Conservation (phyloP, 2,113 vertebrate species). For the Nannobrachium achirus region DNA sequence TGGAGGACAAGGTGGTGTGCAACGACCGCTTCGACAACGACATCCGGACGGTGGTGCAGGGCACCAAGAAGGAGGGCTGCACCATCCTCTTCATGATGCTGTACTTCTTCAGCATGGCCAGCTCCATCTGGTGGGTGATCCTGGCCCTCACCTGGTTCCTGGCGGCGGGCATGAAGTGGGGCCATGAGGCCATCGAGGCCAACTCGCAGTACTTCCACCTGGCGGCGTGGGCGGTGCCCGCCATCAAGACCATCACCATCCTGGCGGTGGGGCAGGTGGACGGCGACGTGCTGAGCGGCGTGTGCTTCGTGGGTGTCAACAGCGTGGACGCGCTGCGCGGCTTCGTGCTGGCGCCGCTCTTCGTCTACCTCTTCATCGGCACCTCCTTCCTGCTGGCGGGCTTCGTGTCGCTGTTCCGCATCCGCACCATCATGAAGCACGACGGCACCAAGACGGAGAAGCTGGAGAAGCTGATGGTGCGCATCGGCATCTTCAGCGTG, state of each 20-base stretch:
- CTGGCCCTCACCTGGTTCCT: conserved; percentile 96
- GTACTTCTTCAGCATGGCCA: conserved; percentile 98
- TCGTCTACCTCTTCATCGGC: conserved; percentile 94
- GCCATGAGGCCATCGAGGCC: conserved; percentile 95
- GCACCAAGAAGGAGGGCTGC: conserved; percentile 95
- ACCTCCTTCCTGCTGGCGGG: conserved; percentile 94
- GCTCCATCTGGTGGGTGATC: conserved; percentile 98
- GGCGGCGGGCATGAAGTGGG: conserved; percentile 96
- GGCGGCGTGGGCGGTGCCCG: conserved; percentile 95
- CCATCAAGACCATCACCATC: conserved; percentile 95
- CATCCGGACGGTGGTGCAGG: conserved; percentile 90
- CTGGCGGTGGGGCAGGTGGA: conserved; percentile 95
- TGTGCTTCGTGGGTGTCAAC: conserved; percentile 95
- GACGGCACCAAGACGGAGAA: conserved; percentile 97
- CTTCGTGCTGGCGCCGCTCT: conserved; percentile 94
- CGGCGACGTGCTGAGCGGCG: conserved; percentile 90
- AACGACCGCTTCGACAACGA: conserved; percentile 92
- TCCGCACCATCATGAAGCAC: conserved; percentile 97
- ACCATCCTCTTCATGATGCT: conserved; percentile 99
- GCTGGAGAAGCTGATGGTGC: conserved; percentile 96
- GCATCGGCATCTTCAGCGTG: conserved; percentile 95
- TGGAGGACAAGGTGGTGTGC: conserved; percentile 92
- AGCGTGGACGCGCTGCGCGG: conserved; percentile 93
- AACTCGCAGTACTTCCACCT: conserved; percentile 97
- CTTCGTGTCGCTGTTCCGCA: conserved; percentile 95